phyloP scores from a whole-genome alignment of 2,888 invertebrate species.

The Lasioglossum morio region DNA sequence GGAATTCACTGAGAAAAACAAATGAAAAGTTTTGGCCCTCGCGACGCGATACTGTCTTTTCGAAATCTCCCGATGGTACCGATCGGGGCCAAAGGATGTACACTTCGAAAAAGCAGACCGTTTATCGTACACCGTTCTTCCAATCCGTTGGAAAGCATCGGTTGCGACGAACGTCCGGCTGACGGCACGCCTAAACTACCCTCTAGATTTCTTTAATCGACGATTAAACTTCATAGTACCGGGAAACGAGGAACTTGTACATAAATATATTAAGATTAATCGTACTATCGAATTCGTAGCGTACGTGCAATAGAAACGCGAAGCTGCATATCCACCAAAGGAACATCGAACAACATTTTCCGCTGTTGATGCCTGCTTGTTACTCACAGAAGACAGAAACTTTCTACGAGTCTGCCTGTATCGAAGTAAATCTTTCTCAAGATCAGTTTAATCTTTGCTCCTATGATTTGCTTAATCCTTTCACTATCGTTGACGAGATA shows the following conservation, averaged over 20 bases:
- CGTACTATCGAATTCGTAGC: slow-evolving; percentile 77
- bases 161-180: slow-evolving; percentile 31
- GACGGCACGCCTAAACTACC: slow-evolving; percentile 70
- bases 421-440: neutral
- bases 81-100: neutral
- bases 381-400: neutral
- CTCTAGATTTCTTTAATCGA: slow-evolving; percentile 66
- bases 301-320: slow-evolving; percentile 21
- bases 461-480: no score
- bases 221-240: slow-evolving; percentile 75
- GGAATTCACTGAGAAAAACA: slow-evolving; percentile 15
- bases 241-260: slow-evolving; percentile 83
- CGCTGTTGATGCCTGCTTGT: neutral
- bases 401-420: neutral
- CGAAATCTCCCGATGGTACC: neutral
- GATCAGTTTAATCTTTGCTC: neutral
- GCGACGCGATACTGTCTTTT: neutral
- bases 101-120: neutral
- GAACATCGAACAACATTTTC: neutral
- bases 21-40: neutral
- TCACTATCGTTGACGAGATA: no score
- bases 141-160: neutral
- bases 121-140: neutral
- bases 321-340: neutral
- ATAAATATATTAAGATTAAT: slow-evolving; percentile 81